Evolutionary conservation across 2,888 invertebrate species (phyloP), one percentile per base, ranked within the genome.

Genomic region (Microplitis deprimator): DNA sequence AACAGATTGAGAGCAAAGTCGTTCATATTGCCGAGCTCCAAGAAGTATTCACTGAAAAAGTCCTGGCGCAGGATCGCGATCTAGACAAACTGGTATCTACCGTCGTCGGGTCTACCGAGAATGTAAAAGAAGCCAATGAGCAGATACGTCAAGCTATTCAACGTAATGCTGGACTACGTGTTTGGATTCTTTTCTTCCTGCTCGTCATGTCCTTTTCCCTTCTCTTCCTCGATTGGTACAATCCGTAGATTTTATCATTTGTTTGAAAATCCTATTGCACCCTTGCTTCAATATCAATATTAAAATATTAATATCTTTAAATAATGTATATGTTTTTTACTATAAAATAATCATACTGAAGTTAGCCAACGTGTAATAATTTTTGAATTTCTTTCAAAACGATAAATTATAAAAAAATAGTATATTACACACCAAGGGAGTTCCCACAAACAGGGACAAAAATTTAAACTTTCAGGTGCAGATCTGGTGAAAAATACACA

Each of bases 161-260:
- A 90, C 94, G 98, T 81, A 98, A 98, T 90, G 99, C 99, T 1
- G 97, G 98, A 0, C 93, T 98, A 61, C 92, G 99, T 83, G 97
- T 98, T 13, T 98, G 97, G 93, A 94, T 98, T 76, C 91, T 99
- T 40, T 99, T 99, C 91, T 98, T 98, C 89, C 91, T 99, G 75
- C 91, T 99, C 83, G 97, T 99, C 61, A 95, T 98, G 94, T 97
- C 98, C 61, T 97, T 99, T 89, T 96, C 98, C 20, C 91, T 99
- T 73, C 91, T 99, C 8, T 99, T 99, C 90, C 92, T 99, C 73
- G 98, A 99, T 91, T 99, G 99, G 99, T 99, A 99, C 90, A 99
- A 99, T 92, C 96, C 96, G 87, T 95, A 91, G 91, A 84, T 64
- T 75, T 79, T 82, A 59, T 13, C 6, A 69, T 72, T 67, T 10